Evolutionary conservation across 2,888 invertebrate species (phyloP).

Genomic region (Choreutis nemorana): DNA sequence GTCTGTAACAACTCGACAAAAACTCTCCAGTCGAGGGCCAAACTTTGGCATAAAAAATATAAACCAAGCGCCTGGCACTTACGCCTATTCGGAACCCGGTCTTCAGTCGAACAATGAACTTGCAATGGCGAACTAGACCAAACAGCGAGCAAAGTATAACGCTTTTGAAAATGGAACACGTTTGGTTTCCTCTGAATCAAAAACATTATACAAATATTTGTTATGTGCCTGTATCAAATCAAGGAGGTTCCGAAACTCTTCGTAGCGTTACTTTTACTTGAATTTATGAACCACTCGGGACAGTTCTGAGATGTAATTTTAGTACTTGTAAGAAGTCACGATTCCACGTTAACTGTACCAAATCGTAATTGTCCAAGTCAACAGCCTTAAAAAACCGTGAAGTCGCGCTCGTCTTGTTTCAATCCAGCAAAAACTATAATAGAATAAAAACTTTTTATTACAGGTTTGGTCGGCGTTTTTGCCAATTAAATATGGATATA

Average conservation of each 20-base stretch:
- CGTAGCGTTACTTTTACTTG: no score
- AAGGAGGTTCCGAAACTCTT: no score
- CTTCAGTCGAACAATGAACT: slow-evolving; percentile 55
- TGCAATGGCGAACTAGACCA: slow-evolving; percentile 62
- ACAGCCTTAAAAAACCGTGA: neutral
- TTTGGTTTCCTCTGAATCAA: slow-evolving; percentile 20
- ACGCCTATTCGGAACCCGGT: slow-evolving; percentile 26
- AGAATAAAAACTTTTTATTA: slow-evolving; percentile 11
- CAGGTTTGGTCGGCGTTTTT: slow-evolving; percentile 15
- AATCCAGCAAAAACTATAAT: slow-evolving; percentile 1
- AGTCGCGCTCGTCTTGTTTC: slow-evolving; percentile 1
- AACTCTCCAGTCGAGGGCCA: slow-evolving; percentile 36
- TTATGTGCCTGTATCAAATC: no score
- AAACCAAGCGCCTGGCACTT: slow-evolving; percentile 39
- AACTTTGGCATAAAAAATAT: slow-evolving; percentile 38
- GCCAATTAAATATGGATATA: slow-evolving; percentile 12
- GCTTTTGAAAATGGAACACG: slow-evolving; percentile 41
- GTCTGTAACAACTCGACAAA: slow-evolving; percentile 37
- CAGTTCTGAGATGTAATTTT: no score
- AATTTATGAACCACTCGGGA: no score
- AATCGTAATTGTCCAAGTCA: neutral
- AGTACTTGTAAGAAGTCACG: no score
- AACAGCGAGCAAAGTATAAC: slow-evolving; percentile 42
- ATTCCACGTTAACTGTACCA: no score
- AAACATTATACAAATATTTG: no score